These are phyloP conservation scores for Acromyrmex heyeri DNA, from an alignment of 1,140 invertebrate genomes.

Conservation along the genomic window DNA sequence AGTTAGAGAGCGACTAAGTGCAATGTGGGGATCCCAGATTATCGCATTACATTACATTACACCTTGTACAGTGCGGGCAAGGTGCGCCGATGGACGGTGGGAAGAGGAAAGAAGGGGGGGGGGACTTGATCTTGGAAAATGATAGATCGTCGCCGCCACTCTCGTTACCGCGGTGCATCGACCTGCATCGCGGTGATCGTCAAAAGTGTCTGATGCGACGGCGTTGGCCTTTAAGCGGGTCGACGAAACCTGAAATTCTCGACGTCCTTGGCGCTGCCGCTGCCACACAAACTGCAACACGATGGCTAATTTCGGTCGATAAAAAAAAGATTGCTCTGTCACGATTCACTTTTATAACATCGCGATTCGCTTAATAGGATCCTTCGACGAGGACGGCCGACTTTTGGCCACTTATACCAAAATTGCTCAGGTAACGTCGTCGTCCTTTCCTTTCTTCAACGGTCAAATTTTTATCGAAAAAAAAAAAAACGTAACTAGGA, in stretches of 20 bases:
- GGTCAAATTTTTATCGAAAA: background rate
- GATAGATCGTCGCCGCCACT: constrained; percentile 43
- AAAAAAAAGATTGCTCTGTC: constrained; percentile 18
- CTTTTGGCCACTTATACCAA: constrained; percentile 10
- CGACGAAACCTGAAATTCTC: constrained; percentile 69
- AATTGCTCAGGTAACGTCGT: background rate
- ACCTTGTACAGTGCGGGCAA: constrained; percentile 28
- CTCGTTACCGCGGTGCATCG: constrained; percentile 64
- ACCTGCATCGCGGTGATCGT: constrained; percentile 57
- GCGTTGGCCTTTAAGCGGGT: constrained; percentile 69
- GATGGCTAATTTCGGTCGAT: constrained; percentile 36
- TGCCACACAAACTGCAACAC: constrained; percentile 27
- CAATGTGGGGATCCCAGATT: background rate
- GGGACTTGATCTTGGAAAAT: constrained; percentile 54
- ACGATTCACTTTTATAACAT: constrained; percentile 59
- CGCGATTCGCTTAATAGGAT: constrained; percentile 18
- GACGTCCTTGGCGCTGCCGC: constrained; percentile 59
- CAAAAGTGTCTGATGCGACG: constrained; percentile 63
- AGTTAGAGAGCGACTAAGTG: background rate
- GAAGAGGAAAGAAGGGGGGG: background rate
- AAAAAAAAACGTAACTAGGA: background rate
- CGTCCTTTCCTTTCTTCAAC: background rate
- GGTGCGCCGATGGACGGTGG: background rate
- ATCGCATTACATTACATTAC: constrained; percentile 17
- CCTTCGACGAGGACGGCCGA: constrained; percentile 20